A percentile compares a stretch with the other conserved stretches of the same genome.
Evolutionary conservation across 2,113 vertebrate species (phyloP).

Genomic region (Scomber scombrus): DNA sequence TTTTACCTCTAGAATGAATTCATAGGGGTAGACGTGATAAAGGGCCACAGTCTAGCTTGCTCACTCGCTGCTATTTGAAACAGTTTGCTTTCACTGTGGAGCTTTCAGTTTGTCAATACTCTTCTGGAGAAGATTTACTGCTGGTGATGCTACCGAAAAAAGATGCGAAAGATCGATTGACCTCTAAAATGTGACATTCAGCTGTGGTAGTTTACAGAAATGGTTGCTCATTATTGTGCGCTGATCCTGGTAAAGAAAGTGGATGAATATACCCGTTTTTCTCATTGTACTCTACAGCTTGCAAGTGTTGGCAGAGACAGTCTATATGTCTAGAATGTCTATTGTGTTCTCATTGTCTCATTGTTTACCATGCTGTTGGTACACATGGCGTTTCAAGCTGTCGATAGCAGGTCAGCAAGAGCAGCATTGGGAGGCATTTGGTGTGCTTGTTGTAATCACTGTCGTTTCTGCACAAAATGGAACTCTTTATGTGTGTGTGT

Average conservation of each 20-base stretch:
- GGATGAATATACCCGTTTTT: neutral
- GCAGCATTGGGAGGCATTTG: neutral
- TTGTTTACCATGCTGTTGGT: constrained; percentile 20
- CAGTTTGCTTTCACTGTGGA: too few species aligned
- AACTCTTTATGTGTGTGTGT: neutral
- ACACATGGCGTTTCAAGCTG: constrained; percentile 29
- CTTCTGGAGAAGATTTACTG: too few species aligned
- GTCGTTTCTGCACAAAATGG: too few species aligned
- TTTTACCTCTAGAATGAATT: too few species aligned
- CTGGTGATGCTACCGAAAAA: neutral
- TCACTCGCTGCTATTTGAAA: neutral
- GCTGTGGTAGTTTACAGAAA: too few species aligned
- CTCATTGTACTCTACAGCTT: constrained; percentile 8
- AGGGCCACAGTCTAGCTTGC: neutral
- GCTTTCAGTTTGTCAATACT: too few species aligned
- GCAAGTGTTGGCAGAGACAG: neutral
- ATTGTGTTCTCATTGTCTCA: constrained; percentile 16
- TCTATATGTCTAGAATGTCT: neutral
- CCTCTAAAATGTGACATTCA: too few species aligned
- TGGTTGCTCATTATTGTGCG: neutral
- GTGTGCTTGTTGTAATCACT: neutral
- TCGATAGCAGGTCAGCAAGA: neutral
- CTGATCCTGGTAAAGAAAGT: neutral
- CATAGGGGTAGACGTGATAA: neutral
- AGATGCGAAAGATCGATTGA: neutral